phyloP scores from a whole-genome alignment of 2,113 vertebrate species.

The Camelus bactrianus region DNA sequence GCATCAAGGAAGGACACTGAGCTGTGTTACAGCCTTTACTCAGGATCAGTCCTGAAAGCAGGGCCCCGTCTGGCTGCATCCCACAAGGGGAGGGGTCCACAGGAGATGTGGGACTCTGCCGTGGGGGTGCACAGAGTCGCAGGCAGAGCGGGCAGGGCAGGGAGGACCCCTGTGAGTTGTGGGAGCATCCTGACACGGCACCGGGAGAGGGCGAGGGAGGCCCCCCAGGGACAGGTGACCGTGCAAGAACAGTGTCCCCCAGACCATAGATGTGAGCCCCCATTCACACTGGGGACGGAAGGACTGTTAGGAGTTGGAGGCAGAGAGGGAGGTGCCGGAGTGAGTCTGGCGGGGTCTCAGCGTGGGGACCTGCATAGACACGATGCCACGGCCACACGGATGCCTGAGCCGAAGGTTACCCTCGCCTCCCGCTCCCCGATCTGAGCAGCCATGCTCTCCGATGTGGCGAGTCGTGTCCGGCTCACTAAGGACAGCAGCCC shows the following conservation, averaged over 20 bases:
- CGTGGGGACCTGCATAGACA: rapidly evolving
- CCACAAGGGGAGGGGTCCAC: background rate
- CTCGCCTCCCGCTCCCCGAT: background rate
- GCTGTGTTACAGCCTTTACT: rapidly evolving
- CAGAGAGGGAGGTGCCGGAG: rapidly evolving
- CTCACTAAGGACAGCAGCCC: background rate
- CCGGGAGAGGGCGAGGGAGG: rapidly evolving
- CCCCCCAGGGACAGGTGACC: rapidly evolving
- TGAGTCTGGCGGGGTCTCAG: background rate
- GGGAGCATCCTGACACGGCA: background rate
- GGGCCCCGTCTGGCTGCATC: rapidly evolving
- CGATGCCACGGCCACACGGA: too few relatives aligned
- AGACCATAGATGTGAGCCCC: background rate
- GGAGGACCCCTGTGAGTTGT: rapidly evolving
- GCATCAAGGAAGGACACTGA: background rate
- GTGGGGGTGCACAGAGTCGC: rapidly evolving
- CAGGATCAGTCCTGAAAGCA: background rate
- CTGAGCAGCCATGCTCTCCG: background rate
- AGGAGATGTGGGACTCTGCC: background rate
- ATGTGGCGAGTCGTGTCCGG: too few relatives aligned
- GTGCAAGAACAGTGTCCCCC: too few relatives aligned
- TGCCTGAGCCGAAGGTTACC: too few relatives aligned
- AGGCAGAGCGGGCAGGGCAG: rapidly evolving
- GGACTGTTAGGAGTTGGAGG: rapidly evolving
- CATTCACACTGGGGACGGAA: background rate